Percentiles rank a stretch among this genome's conserved stretches.
phyloP scores from a whole-genome alignment of 2,888 invertebrate genomes.

The Leucophora obtusa region DNA sequence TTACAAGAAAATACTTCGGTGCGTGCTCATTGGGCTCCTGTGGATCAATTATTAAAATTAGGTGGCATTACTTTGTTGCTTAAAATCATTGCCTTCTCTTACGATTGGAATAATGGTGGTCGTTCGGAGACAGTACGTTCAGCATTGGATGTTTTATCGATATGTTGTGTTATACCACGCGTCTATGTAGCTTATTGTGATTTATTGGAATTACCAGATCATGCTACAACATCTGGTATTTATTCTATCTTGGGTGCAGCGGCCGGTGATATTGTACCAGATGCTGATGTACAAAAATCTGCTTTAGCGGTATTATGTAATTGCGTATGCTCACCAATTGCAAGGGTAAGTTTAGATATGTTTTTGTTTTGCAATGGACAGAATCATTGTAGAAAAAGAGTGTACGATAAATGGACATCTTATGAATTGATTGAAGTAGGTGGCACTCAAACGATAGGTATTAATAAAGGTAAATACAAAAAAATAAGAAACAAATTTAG shows the following conservation, averaged over 20 bases:
- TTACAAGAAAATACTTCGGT: slow-evolving; percentile 87
- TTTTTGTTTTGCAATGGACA: too few species aligned
- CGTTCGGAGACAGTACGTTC: slow-evolving; percentile 90
- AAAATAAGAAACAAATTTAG: too few species aligned
- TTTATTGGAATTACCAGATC: slow-evolving; percentile 87
- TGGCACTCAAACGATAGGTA: too few species aligned
- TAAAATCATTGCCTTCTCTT: slow-evolving; percentile 91
- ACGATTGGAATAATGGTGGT: slow-evolving; percentile 91
- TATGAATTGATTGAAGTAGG: too few species aligned
- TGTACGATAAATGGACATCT: too few species aligned
- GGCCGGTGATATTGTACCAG: slow-evolving; percentile 93
- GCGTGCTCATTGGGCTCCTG: slow-evolving; percentile 91
- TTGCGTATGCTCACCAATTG: slow-evolving; percentile 94
- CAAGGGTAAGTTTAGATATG: slow-evolving; percentile 81
- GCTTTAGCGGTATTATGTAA: slow-evolving; percentile 94
- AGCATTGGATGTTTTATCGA: slow-evolving; percentile 91
- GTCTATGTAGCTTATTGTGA: slow-evolving; percentile 87
- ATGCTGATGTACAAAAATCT: slow-evolving; percentile 94
- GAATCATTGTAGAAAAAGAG: too few species aligned
- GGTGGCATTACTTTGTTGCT: slow-evolving; percentile 90
- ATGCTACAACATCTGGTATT: slow-evolving; percentile 86
- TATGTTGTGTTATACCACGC: slow-evolving; percentile 93
- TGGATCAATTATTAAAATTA: slow-evolving; percentile 90
- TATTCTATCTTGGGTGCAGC: slow-evolving; percentile 92
- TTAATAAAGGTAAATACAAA: too few species aligned